Percentiles rank a stretch among this genome's conserved stretches.
Conservation (phyloP, 2,113 vertebrate species). For the Mus pahari region DNA sequence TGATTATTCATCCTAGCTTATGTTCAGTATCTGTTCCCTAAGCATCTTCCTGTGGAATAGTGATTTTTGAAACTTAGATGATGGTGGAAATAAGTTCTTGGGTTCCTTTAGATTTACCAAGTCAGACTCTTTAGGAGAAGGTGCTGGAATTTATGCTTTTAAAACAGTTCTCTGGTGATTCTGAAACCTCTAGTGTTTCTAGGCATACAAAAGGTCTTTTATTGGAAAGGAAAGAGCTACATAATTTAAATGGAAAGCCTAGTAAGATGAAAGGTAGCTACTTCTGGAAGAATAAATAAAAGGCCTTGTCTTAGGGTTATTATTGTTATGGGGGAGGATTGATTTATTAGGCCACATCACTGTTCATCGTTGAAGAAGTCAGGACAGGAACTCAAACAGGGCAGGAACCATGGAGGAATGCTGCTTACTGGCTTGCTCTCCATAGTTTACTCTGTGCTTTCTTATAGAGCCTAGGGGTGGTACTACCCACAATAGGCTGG, state of each 20-base stretch:
- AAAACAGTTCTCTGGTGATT: neutral
- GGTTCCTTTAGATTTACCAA: conserved; percentile 15
- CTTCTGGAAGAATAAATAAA: conserved; percentile 16
- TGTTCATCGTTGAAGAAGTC: neutral
- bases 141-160: conserved; percentile 37
- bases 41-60: conserved; percentile 49
- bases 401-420: neutral
- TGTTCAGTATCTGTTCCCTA: conserved; percentile 34
- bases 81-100: conserved; percentile 48
- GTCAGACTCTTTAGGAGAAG: neutral
- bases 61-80: conserved; percentile 51
- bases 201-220: conserved; percentile 9
- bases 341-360: neutral
- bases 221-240: conserved; percentile 43
- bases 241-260: conserved; percentile 48
- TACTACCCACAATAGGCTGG: neutral
- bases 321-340: neutral
- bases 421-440: neutral
- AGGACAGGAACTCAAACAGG: neutral
- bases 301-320: neutral
- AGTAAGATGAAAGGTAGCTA: conserved; percentile 45
- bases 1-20: conserved; percentile 32
- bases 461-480: neutral
- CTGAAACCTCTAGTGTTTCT: conserved; percentile 14
- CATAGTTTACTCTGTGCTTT: neutral